phyloP scores from a whole-genome alignment of 2,888 invertebrate species.

The Oxycera nigricornis region DNA sequence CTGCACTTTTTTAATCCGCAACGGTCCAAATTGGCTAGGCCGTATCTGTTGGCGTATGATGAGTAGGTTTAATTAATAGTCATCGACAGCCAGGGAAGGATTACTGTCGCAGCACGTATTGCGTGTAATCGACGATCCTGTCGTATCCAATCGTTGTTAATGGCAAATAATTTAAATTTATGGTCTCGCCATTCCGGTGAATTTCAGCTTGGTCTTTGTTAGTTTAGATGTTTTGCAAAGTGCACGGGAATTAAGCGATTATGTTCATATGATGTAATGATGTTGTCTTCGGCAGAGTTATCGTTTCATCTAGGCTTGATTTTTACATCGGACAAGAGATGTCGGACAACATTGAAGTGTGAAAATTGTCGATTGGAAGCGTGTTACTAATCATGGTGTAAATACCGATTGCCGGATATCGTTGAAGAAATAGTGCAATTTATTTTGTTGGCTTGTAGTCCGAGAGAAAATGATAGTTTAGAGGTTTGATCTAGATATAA shows the following conservation, averaged over 20 bases:
- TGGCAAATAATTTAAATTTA: slow-evolving; percentile 4
- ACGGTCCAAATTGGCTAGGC: background rate
- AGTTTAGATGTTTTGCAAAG: background rate
- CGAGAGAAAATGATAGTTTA: too few relatives aligned
- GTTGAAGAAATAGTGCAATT: too few relatives aligned
- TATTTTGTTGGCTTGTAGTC: too few relatives aligned
- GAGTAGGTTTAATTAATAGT: background rate
- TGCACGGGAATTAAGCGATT: background rate
- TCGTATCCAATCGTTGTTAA: background rate
- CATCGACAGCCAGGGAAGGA: background rate
- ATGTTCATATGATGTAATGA: background rate
- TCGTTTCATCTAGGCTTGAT: too few relatives aligned
- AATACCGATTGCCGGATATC: too few relatives aligned
- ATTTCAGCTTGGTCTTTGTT: background rate
- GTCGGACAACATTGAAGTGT: too few relatives aligned
- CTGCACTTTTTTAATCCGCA: background rate
- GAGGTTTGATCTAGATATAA: too few relatives aligned
- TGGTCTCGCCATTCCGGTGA: background rate
- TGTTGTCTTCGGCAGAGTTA: background rate
- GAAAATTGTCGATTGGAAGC: too few relatives aligned
- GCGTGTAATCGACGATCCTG: background rate
- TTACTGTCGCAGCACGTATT: background rate
- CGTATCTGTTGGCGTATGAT: background rate
- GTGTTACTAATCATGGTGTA: too few relatives aligned
- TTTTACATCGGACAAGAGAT: too few relatives aligned